These are phyloP conservation scores for Euzophera pinguis DNA, from an alignment of 2,888 invertebrate genomes.

Conservation along the genomic window DNA sequence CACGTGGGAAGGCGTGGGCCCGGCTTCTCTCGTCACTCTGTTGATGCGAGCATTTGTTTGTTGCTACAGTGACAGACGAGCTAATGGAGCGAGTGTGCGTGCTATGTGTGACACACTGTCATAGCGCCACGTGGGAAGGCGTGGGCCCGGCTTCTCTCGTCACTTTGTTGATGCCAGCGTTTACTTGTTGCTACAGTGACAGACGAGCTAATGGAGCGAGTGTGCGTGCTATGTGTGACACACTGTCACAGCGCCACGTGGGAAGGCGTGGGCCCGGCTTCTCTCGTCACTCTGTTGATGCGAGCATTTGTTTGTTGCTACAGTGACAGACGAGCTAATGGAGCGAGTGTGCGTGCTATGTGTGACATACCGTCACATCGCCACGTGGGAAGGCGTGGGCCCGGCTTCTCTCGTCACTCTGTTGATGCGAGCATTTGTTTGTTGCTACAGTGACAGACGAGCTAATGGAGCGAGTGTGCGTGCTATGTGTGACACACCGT, in stretches of 20 bases:
- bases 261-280: slow-evolving; percentile 38
- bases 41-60: slow-evolving; percentile 39
- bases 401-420: background rate
- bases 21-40: slow-evolving; percentile 50
- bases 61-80: slow-evolving; percentile 50
- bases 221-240: slow-evolving; percentile 40
- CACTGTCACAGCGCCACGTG: slow-evolving; percentile 44
- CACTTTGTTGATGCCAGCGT: slow-evolving; percentile 48
- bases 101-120: slow-evolving; percentile 41
- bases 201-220: slow-evolving; percentile 52
- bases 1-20: slow-evolving; percentile 53
- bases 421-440: background rate
- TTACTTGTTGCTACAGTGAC: slow-evolving; percentile 40
- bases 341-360: slow-evolving; percentile 46
- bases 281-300: background rate
- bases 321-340: slow-evolving; percentile 62
- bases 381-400: slow-evolving; percentile 33
- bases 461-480: slow-evolving; percentile 49
- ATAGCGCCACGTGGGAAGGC: slow-evolving; percentile 49
- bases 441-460: slow-evolving; percentile 50
- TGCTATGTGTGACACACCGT: slow-evolving; percentile 40
- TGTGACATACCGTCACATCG: slow-evolving; percentile 34
- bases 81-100: slow-evolving; percentile 49
- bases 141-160: slow-evolving; percentile 48
- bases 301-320: background rate